These are phyloP conservation scores for Thaleichthys pacificus DNA, from an alignment of 2,797 vertebrate species.

Conservation along the genomic window DNA sequence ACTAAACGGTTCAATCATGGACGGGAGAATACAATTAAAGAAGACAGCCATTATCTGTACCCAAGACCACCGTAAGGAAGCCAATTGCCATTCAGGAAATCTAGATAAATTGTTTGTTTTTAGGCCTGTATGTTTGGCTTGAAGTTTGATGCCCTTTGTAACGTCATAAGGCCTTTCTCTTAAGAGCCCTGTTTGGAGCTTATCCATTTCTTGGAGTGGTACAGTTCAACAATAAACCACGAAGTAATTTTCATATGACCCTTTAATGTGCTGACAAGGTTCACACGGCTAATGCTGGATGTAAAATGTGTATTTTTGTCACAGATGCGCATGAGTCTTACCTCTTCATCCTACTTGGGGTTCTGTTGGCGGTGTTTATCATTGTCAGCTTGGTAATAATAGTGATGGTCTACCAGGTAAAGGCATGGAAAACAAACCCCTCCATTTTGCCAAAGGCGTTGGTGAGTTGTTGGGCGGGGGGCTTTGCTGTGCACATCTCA, in stretches of 20 bases:
- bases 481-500: background rate
- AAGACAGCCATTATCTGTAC: accelerated
- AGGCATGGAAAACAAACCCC: background rate
- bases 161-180: too few species aligned
- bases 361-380: constrained; percentile 1
- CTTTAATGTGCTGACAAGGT: too few species aligned
- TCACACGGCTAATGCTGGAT: too few species aligned
- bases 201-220: too few species aligned
- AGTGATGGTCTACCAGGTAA: accelerated
- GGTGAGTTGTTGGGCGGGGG: constrained; percentile 44
- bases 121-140: background rate
- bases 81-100: background rate
- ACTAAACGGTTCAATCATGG: background rate
- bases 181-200: too few species aligned
- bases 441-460: accelerated
- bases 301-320: background rate
- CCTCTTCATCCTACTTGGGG: accelerated
- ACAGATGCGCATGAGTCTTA: constrained; percentile 1
- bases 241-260: too few species aligned
- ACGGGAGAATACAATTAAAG: background rate
- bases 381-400: accelerated
- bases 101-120: background rate
- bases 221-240: too few species aligned
- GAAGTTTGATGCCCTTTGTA: background rate
- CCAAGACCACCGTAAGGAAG: background rate